Base-by-base conservation (phyloP, 2,113 vertebrate species). In the Brachypteracias leptosomus region DNA sequence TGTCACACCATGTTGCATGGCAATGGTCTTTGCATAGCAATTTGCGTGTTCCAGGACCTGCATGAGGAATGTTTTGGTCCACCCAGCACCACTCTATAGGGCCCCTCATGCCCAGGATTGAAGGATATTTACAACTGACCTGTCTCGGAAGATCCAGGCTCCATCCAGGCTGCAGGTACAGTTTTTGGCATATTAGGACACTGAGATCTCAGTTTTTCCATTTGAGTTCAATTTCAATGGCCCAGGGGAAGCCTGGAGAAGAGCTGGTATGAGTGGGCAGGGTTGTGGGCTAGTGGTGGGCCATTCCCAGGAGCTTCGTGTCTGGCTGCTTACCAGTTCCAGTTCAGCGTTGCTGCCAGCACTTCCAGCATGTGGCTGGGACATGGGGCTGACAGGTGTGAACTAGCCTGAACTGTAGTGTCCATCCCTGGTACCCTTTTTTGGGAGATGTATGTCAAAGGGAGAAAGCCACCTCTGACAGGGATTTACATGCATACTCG, bases 31-130 rank as follows among this genome's bases (percentile, higher is more conserved):
- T 76, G 40, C 6, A 2, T 4, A 66, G 71, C 40, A 12, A 9
- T 29, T 38, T 71, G 8, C 22, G 0, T 29, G 13, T 54, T 71
- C 72, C 67, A 38, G 55, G 38, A 38, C 16, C 25, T 54, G 31
- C 2, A 0, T 1, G 12, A 36, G 31, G 22, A 16, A 38, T 59
- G 21, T 59, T 86, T 71, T 1, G 8, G 49, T 59, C 63, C n/a
- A 12, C n/a, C 6, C 49, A 35, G 36, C 28, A 12, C 49, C 0
- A 0, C 22, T 21, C 57, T 47, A 25, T n/a, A 16, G 21, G 24
- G 38, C 44, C 28, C 35, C 20, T 52, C 0, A 0, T 63, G 67
- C 52, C n/a, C 2, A 1, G 33, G 13, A 17, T 47, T 51, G 67
- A 61, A 44, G 74, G 58, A 14, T 38, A 6, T 29, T 51, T 16